These are phyloP conservation scores for Arothron firmamentum DNA, from an alignment of 2,113 vertebrate species.

Conservation along the genomic window DNA sequence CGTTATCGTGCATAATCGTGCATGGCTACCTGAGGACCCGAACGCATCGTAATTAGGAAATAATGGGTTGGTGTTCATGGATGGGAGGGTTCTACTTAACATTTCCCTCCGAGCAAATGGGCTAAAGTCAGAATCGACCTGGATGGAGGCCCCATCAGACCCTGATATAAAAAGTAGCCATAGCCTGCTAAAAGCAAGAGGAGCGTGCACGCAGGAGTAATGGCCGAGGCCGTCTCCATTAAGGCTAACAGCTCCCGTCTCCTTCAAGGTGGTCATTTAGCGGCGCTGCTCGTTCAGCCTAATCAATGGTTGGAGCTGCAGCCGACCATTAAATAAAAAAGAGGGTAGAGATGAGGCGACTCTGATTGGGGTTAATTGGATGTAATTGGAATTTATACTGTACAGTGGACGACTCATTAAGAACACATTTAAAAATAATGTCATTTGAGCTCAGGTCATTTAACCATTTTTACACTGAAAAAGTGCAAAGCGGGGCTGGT, in stretches of 20 bases:
- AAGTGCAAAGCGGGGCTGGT: constrained; percentile 40
- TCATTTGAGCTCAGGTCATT: constrained; percentile 77
- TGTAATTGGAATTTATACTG: constrained; percentile 97
- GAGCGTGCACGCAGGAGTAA: constrained; percentile 69
- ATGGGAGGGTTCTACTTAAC: constrained; percentile 77
- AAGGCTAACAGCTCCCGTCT: constrained; percentile 80
- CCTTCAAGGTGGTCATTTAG: constrained; percentile 86
- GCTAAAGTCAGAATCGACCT: constrained; percentile 73
- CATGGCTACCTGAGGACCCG: constrained; percentile 63
- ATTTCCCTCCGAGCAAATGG: constrained; percentile 71
- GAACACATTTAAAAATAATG: constrained; percentile 78
- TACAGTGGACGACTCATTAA: constrained; percentile 85
- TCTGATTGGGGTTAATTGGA: constrained; percentile 98
- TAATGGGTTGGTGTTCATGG: constrained; percentile 74
- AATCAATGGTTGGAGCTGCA: constrained; percentile 86
- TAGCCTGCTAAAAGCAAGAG: constrained; percentile 64
- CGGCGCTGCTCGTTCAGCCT: constrained; percentile 89
- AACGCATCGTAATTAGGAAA: constrained; percentile 76
- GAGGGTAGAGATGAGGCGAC: constrained; percentile 83
- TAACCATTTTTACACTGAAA: constrained; percentile 69
- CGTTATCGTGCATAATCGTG: constrained; percentile 62
- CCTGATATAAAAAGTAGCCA: constrained; percentile 73
- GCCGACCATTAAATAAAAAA: constrained; percentile 93
- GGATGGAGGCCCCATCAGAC: constrained; percentile 63
- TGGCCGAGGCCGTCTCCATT: constrained; percentile 73